These are phyloP conservation scores for Leuciscus idus DNA, from an alignment of 2,113 vertebrate species.

Conservation along the genomic window DNA sequence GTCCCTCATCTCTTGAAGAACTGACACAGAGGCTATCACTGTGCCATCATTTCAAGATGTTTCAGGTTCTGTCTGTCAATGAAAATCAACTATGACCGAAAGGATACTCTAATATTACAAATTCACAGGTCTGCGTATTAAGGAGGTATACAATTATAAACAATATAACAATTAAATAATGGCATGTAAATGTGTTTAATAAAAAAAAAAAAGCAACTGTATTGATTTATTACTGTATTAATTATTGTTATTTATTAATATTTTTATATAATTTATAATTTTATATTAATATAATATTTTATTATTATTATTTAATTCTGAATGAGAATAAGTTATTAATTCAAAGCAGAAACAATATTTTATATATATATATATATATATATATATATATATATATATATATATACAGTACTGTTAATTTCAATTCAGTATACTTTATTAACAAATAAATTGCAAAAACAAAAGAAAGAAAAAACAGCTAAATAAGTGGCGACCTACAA, in stretches of 20 bases:
- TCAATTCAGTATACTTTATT: neutral
- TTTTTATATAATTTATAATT: neutral
- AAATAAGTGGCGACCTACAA: neutral
- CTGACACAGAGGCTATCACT: neutral
- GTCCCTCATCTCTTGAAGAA: neutral
- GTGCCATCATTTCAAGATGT: neutral
- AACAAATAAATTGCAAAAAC: neutral
- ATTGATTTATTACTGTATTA: neutral
- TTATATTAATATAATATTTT: neutral
- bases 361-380: too few relatives aligned
- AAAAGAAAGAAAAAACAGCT: neutral
- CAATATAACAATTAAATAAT: neutral
- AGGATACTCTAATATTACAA: neutral
- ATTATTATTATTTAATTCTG: neutral
- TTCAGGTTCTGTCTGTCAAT: neutral
- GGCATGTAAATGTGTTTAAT: neutral
- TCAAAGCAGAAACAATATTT: neutral
- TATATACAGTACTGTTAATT: neutral
- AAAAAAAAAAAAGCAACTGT: neutral
- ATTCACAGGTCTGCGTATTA: neutral
- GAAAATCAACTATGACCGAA: neutral
- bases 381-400: neutral
- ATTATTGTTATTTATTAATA: neutral
- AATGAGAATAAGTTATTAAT: neutral
- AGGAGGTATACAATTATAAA: neutral